Base-by-base conservation (phyloP, 2,888 invertebrate genomes). In the Cancer borealis region DNA sequence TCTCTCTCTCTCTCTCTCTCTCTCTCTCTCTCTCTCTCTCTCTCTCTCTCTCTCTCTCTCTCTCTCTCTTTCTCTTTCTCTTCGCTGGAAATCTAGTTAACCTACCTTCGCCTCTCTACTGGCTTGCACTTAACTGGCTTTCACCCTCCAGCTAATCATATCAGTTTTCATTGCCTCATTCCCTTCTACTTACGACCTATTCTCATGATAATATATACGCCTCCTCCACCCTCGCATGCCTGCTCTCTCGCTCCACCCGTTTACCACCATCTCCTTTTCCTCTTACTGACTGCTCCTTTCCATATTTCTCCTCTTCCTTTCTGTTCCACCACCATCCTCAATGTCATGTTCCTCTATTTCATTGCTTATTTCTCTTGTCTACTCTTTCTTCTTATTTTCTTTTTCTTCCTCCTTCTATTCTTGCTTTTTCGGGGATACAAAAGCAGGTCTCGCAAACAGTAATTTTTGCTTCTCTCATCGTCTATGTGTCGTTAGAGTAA, bases 1-100 rank as follows among this genome's bases (percentile, higher is more conserved):
- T 14, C 60, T 66, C n/a, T 66, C n/a, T n/a, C 66, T 66, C 66
- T 54, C 66, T 66, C 66, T 66, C 66, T n/a, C 66, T 66, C 66
- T 17, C 66, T 54, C 54, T 54, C 54, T 54, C 54, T 54, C 54
- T 54, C 79, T 79, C 79, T 30, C 79, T 79, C 79, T 30, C 79
- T 30, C 79, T 79, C 79, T 79, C 30, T 30, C 79, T 8, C 79
- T 8, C 79, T 6, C 4, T 8, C 30, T 0, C 79, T 79, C 79
- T 79, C 79, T 30, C 79, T 30, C 79, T 79, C 79, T 79, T 8
- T 30, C 79, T n/a, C 79, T 12, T 30, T 10, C 12, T 12, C 30
- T 1, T 30, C 30, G 21, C 79, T 12, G 73, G 73, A n/a, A 73
- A 73, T 21, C 73, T 73, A 21, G 73, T 73, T 73, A 73, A 73